Evolutionary conservation across 1,140 invertebrate genomes (phyloP).

Genomic region (Philaenus spumarius): DNA sequence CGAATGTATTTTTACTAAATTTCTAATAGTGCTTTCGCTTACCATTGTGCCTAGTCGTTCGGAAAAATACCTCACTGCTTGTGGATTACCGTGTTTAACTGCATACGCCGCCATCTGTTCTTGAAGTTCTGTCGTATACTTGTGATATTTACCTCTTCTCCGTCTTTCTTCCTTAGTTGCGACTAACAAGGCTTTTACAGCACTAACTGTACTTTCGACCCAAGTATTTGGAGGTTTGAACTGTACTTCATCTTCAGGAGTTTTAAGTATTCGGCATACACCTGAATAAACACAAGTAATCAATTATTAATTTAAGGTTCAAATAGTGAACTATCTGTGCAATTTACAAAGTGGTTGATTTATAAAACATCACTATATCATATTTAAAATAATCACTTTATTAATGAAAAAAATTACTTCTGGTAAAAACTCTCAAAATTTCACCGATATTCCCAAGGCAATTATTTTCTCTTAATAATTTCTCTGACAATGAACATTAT

Average conservation of each 20-base stretch:
- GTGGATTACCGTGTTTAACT: constrained; percentile 32
- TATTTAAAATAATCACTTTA: no score
- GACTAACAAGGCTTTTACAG: constrained; percentile 34
- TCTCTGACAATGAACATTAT: no score
- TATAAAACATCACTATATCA: no score
- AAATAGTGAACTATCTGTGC: no score
- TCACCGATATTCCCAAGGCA: no score
- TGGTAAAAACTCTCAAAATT: no score
- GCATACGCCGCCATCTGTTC: constrained; percentile 38
- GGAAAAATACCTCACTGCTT: constrained; percentile 34
- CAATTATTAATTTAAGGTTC: no score
- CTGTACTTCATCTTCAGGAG: constrained; percentile 2
- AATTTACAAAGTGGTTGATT: no score
- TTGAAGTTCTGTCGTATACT: constrained; percentile 36
- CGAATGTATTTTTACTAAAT: constrained; percentile 36
- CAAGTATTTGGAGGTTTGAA: constrained; percentile 18
- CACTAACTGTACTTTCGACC: constrained; percentile 30
- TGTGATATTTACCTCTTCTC: constrained; percentile 38
- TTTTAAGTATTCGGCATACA: no score
- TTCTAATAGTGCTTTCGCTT: constrained; percentile 39
- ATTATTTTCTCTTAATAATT: no score
- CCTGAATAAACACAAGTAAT: no score
- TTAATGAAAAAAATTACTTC: no score
- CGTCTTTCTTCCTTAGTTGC: constrained; percentile 35
- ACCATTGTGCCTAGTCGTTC: constrained; percentile 33